Evolutionary conservation across 1,140 invertebrate species (phyloP).

Genomic region (Lysiphlebus fabarum): DNA sequence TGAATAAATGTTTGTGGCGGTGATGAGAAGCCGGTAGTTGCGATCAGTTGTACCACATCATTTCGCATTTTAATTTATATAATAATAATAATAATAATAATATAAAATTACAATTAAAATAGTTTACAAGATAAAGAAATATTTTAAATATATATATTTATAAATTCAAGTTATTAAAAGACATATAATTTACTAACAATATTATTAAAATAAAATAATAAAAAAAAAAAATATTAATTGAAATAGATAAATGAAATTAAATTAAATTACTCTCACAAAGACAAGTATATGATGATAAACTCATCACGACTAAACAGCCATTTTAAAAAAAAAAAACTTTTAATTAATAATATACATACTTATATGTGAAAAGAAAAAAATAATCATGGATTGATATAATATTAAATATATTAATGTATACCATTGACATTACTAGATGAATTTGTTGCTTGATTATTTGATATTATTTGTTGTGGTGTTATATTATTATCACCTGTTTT

Average conservation of each 20-base stretch:
- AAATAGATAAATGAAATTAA: no score
- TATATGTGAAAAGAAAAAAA: no score
- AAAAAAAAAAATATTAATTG: not conserved
- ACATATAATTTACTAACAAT: not conserved
- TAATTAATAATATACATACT: no score
- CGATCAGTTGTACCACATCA: constrained; percentile 35
- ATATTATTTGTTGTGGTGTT: constrained; percentile 21
- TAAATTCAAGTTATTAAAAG: constrained; percentile 1
- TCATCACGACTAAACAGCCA: constrained; percentile 13
- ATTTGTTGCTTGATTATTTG: constrained; percentile 16
- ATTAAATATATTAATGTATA: constrained; percentile 18
- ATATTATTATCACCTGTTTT: constrained; percentile 37
- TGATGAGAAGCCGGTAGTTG: no score
- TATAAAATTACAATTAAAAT: constrained; percentile 15
- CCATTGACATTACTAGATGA: constrained; percentile 22
- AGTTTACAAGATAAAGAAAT: not conserved
- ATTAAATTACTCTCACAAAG: constrained; percentile 13
- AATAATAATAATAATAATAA: constrained; percentile 21
- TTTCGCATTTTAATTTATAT: constrained; percentile 35
- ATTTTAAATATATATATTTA: no score
- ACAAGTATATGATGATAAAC: not conserved
- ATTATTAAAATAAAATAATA: not conserved
- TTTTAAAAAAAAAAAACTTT: constrained; percentile 7
- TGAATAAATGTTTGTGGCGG: no score
- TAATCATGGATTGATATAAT: no score